Conservation (phyloP, 2,888 invertebrate species). For the Agrenia bidenticulata region DNA sequence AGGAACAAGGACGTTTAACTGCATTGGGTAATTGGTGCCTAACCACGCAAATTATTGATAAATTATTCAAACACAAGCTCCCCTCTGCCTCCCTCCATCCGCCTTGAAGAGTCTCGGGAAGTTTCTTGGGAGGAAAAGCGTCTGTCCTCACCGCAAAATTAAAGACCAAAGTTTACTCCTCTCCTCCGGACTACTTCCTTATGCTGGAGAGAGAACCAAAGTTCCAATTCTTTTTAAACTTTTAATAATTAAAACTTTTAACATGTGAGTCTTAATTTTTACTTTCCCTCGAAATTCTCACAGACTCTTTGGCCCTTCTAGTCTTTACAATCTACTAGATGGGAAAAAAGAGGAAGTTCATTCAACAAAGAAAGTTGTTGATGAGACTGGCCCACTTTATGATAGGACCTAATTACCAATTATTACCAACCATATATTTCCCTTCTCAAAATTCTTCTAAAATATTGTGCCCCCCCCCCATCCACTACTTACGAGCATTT, state of each 20-base stretch:
- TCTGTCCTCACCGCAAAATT: slow-evolving; percentile 18
- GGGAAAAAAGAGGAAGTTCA: background rate
- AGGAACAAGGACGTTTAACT: background rate
- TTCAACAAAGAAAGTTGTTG: slow-evolving; percentile 3
- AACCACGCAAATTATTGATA: slow-evolving; percentile 20
- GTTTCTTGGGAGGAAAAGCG: background rate
- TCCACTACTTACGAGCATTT: too few relatives aligned
- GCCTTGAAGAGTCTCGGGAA: background rate
- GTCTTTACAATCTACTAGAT: background rate
- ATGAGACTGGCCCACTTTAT: slow-evolving; percentile 7
- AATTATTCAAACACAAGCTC: slow-evolving; percentile 20
- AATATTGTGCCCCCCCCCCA: too few relatives aligned
- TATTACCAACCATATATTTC: slow-evolving; percentile 2
- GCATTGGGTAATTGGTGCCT: slow-evolving; percentile 14
- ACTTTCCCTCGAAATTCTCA: background rate
- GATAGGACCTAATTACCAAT: slow-evolving; percentile 6
- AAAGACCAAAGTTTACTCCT: slow-evolving; percentile 14
- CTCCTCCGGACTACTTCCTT: background rate
- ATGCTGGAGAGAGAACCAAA: background rate
- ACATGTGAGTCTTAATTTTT: slow-evolving; percentile 6
- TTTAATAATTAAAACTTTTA: slow-evolving; percentile 22
- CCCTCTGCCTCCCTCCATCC: background rate
- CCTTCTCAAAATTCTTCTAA: too few relatives aligned
- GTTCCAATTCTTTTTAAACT: slow-evolving; percentile 13
- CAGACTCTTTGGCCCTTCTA: background rate